A percentile compares a stretch with the other conserved stretches of the same genome.
Evolutionary conservation across 1,140 invertebrate species (phyloP).

Genomic region (Chionoecetes opilio): DNA sequence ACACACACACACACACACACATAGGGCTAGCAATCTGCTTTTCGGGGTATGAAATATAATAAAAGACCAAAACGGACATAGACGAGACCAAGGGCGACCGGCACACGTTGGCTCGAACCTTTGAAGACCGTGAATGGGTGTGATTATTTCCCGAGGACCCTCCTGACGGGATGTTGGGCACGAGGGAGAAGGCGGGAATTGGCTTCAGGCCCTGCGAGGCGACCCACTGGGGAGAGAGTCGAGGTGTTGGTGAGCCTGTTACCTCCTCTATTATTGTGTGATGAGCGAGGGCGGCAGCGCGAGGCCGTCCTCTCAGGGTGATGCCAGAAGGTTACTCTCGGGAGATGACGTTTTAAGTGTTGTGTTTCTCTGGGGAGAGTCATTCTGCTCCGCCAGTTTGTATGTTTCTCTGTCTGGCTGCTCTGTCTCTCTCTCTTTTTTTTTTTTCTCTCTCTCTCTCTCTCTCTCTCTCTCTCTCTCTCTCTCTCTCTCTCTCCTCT

Average conservation of each 20-base stretch:
- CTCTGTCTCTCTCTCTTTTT: too few species aligned
- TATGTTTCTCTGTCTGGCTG: background rate
- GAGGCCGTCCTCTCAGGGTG: background rate
- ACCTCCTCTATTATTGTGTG: background rate
- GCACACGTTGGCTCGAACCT: background rate
- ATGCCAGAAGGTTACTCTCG: background rate
- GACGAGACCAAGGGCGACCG: background rate
- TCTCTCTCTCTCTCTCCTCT: background rate
- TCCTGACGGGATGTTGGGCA: background rate
- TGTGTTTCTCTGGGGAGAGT: background rate
- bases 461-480: background rate
- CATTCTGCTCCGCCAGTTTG: background rate
- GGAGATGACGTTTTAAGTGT: slow-evolving; percentile 8
- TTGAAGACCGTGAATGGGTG: background rate
- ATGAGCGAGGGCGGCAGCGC: slow-evolving; percentile 1
- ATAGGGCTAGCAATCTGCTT: background rate
- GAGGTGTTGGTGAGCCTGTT: background rate
- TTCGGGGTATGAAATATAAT: too few species aligned
- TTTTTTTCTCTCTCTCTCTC: background rate
- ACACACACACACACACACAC: slow-evolving; percentile 33
- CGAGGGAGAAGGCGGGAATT: background rate
- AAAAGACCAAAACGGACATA: background rate
- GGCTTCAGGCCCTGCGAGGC: background rate
- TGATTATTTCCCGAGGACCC: background rate
- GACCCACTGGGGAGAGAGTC: background rate